phyloP scores from a whole-genome alignment of 2,113 vertebrate species.

The Antechinus stuartii region DNA sequence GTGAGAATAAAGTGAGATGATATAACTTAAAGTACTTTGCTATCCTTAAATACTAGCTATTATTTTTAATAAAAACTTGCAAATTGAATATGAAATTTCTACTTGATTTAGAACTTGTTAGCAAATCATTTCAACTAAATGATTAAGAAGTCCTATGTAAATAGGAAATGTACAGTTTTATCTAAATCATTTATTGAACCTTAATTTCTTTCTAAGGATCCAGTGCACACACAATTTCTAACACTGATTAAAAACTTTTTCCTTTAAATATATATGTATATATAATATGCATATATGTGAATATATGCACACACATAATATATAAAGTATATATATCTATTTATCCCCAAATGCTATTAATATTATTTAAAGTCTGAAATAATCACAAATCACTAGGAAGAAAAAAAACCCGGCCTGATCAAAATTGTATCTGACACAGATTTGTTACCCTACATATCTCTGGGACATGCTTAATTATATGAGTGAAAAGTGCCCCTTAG shows the following conservation, averaged over 20 bases:
- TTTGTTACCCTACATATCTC: slow-evolving; percentile 27
- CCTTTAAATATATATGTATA: neutral
- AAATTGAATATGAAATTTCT: slow-evolving; percentile 11
- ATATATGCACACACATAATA: no score
- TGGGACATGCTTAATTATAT: slow-evolving; percentile 43
- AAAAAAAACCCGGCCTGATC: neutral
- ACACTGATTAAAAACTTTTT: neutral
- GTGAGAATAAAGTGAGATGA: neutral
- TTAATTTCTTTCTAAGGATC: slow-evolving; percentile 43
- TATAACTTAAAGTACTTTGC: neutral
- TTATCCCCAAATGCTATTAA: neutral
- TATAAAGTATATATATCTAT: no score
- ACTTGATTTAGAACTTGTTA: neutral
- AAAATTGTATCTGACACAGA: slow-evolving; percentile 1
- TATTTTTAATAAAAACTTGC: neutral
- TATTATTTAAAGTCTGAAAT: slow-evolving; percentile 8
- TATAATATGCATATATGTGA: no score
- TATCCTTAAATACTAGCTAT: neutral
- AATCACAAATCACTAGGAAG: neutral
- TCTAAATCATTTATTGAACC: slow-evolving; percentile 46
- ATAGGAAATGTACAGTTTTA: neutral
- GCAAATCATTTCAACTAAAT: neutral
- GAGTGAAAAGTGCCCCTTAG: slow-evolving; percentile 63
- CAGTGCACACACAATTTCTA: neutral
- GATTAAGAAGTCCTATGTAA: neutral